phyloP scores from a whole-genome alignment of 2,797 vertebrate genomes.

The Alcedo quadribrachys region DNA sequence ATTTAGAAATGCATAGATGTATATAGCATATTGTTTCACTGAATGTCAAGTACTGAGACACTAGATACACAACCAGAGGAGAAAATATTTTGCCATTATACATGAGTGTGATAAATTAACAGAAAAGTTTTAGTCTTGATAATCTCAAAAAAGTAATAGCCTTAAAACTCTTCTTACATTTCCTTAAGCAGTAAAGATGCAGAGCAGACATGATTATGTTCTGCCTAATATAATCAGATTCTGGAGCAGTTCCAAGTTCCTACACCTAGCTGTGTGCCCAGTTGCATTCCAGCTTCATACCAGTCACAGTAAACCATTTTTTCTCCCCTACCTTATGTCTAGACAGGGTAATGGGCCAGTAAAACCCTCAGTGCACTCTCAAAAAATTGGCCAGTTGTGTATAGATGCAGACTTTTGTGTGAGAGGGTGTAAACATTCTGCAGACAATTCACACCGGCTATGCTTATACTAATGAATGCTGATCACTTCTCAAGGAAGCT shows the following conservation, averaged over 20 bases:
- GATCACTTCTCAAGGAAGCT: not conserved
- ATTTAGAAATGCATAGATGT: not conserved
- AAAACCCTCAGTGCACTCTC: not conserved
- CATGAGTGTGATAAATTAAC: not conserved
- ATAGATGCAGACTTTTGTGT: not conserved
- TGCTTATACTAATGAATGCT: not conserved
- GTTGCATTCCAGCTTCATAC: not conserved
- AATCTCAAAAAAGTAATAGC: not conserved
- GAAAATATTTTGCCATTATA: not conserved
- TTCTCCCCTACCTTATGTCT: not conserved
- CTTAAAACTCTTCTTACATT: not conserved
- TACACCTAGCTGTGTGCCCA: accelerated
- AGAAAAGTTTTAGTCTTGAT: not conserved
- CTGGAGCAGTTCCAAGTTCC: not conserved
- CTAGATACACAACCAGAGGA: not conserved
- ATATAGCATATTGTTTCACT: not conserved
- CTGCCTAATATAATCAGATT: not conserved
- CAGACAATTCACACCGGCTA: not conserved
- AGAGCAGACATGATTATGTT: not conserved
- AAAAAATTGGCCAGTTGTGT: not conserved
- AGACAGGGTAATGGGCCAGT: not conserved
- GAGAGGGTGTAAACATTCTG: not conserved
- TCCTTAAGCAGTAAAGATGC: not conserved
- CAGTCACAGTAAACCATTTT: not conserved
- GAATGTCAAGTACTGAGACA: not conserved